Conservation (phyloP, 2,113 vertebrate species). For the Neofelis nebulosa region DNA sequence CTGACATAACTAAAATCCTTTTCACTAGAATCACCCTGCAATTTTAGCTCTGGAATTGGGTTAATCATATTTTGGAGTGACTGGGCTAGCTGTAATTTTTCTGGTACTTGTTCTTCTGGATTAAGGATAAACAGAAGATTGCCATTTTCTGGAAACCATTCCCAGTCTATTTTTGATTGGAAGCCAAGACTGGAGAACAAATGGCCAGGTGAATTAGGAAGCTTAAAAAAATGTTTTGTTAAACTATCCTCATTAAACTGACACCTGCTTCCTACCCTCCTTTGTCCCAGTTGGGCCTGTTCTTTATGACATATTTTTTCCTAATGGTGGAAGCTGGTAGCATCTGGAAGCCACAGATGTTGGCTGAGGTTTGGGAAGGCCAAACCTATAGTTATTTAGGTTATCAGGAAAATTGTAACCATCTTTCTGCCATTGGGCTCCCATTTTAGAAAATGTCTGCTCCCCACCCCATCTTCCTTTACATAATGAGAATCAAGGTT, state of each 20-base stretch:
- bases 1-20: too few species aligned
- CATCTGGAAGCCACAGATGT: conserved; percentile 65
- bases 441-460: background rate
- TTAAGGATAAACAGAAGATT: background rate
- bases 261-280: conserved; percentile 55
- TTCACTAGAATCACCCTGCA: too few species aligned
- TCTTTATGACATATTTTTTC: conserved; percentile 73
- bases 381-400: background rate
- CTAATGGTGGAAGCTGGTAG: conserved; percentile 51
- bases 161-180: conserved; percentile 42
- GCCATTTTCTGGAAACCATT: background rate
- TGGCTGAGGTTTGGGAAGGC: conserved; percentile 27
- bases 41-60: too few species aligned
- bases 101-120: background rate
- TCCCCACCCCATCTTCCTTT: background rate
- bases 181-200: conserved; percentile 43
- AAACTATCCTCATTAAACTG: conserved; percentile 71
- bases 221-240: conserved; percentile 68
- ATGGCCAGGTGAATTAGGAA: conserved; percentile 70
- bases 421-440: background rate
- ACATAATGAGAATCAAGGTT: background rate
- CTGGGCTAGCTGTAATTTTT: background rate
- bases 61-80: too few species aligned
- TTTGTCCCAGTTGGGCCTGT: conserved; percentile 57
- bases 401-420: background rate